Evolutionary conservation across 92 coral and sea anemone species (phyloP), one percentile per base, ranked within the genome.

Genomic region (Epizoanthus stellaris): DNA sequence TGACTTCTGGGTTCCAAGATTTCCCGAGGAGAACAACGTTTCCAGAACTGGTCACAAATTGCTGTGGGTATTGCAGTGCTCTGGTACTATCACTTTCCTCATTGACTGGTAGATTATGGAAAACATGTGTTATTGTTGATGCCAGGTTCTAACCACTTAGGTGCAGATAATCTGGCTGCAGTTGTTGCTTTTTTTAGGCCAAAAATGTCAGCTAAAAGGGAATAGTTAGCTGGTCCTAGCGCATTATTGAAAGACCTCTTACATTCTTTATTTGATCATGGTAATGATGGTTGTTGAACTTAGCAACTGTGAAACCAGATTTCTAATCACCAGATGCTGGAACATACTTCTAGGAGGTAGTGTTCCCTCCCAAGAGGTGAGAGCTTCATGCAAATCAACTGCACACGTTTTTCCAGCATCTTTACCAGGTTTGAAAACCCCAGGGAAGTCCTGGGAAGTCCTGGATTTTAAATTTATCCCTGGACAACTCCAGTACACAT

Each of bases 241-340:
- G 83, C 72, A 86, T 87, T 91, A 56, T 87, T 91, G 76, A 91
- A 10, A 91, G 73, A 3, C 89, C 91, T 61, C 91, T 87, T 34
- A 91, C 53, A 66, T 91, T 88, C 57, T 90, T 90, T 57, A 90
- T 84, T 9, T 87, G 67, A 6, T 88, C 84, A 13, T 81, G 20
- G 56, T 82, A 82, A 34, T 70, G 87, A 58, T 90, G 89, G 34
- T 80, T 87, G 58, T 86, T 86, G 60, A 56, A 23, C n/a, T 75
- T 49, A 47, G 59, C 56, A 75, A 62, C 43, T 88, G 76, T 12
- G 92, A 89, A 9, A 86, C 89, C 11, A 86, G 74, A 43, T 89
- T 89, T 80, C 60, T 59, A n/a, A 76, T 2, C 15, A 90, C 90
- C 4, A 86, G 68, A 38, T 86, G 53, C 75, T 56, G 21, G 77